Conservation (phyloP, 2,888 invertebrate species). For the Subacronicta megacephala region DNA sequence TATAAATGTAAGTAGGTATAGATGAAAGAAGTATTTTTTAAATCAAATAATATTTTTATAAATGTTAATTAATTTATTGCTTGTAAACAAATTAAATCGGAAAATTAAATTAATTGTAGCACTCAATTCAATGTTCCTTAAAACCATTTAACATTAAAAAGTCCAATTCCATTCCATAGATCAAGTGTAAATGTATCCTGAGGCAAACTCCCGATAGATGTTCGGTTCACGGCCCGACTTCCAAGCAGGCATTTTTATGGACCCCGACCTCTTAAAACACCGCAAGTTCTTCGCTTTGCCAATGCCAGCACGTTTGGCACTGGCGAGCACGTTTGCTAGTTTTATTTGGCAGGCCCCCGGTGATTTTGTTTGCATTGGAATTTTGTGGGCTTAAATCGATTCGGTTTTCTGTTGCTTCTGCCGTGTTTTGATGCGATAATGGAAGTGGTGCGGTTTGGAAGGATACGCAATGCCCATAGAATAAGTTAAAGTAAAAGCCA, state of each 20-base stretch:
- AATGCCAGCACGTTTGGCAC: slow-evolving; percentile 73
- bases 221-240: slow-evolving; percentile 72
- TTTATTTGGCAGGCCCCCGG: slow-evolving; percentile 69
- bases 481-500: no score
- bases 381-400: slow-evolving; percentile 62
- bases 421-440: slow-evolving; percentile 49
- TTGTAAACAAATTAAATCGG: neutral
- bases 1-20: no score
- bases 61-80: no score
- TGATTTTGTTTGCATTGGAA: slow-evolving; percentile 66
- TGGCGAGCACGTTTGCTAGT: slow-evolving; percentile 72
- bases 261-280: slow-evolving; percentile 78
- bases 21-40: no score
- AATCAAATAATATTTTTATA: no score
- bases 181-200: slow-evolving; percentile 43
- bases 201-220: slow-evolving; percentile 39
- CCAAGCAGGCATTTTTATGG: slow-evolving; percentile 81
- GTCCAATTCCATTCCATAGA: slow-evolving; percentile 38
- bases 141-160: slow-evolving; percentile 54
- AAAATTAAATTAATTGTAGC: slow-evolving; percentile 11
- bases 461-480: neutral
- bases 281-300: slow-evolving; percentile 81
- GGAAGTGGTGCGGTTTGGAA: slow-evolving; percentile 27
- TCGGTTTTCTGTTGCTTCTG: slow-evolving; percentile 49
- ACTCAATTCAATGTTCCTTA: slow-evolving; percentile 33